Base-by-base conservation (phyloP, 2,113 vertebrate genomes). In the Todiramphus saurophagus region DNA sequence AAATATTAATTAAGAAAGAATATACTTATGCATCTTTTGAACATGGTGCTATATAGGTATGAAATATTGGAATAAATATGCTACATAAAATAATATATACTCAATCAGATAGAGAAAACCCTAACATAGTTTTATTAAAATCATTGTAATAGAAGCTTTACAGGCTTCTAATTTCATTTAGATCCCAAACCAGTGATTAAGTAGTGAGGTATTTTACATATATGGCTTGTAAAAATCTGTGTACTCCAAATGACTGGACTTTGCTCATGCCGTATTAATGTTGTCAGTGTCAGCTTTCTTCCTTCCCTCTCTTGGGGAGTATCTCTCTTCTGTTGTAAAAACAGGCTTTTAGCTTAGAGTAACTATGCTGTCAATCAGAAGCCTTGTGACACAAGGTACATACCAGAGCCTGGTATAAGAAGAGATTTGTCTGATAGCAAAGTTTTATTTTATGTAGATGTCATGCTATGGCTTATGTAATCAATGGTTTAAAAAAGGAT, bases 361-460 rank as follows among this genome's bases (percentile, higher is more conserved):
- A 62, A 43, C 60, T 35, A 60, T 28, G 16, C 74, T 91, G 50
- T 83, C 51, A 83, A 0, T 84, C 67, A 83, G 74, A 80, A 74
- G 48, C 70, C 59, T 76, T 83, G 62, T 95, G 95, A 96, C 31
- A 58, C 62, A 94, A 95, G 62, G 30, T 68, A 28, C 70, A 37
- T 0, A 58, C 30, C 37, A 76, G 41, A 94, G 56, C 58, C 35
- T 84, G 72, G 56, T 78, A 25, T 73, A 74, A 78, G 51, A 84
- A 55, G 50, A 83, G n/a, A 68, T 83, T 81, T 93, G 55, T 51
- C 73, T 51, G 56, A 51, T 12, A 83, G 55, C 27, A 33, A 46
- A 79, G n/a, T 91, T 93, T 83, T 66, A 16, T 83, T 89, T 91
- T 76, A 48, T 3, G 1, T 56, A 83, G 56, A 67, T 75, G 41